These are phyloP conservation scores for Gasterosteus nipponicus DNA, from an alignment of 2,113 vertebrate species.

Conservation along the genomic window DNA sequence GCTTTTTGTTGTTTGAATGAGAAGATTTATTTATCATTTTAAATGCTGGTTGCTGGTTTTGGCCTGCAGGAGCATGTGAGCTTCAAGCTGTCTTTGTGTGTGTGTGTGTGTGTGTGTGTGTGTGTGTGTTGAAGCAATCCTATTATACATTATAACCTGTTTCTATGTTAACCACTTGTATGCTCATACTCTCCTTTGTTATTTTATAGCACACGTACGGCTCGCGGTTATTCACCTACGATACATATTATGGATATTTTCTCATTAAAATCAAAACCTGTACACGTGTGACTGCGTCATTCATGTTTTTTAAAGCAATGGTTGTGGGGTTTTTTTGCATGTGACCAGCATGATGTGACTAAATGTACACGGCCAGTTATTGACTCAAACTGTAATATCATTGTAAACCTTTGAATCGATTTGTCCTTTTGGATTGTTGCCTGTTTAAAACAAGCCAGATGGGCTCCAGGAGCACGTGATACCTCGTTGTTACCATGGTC, in stretches of 20 bases:
- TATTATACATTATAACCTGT: constrained; percentile 68
- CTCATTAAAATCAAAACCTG: constrained; percentile 92
- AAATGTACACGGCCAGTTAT: background rate
- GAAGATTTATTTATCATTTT: constrained; percentile 72
- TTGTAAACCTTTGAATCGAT: background rate
- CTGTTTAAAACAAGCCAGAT: background rate
- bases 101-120: background rate
- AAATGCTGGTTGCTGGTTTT: constrained; percentile 55
- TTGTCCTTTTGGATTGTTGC: background rate
- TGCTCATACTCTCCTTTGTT: constrained; percentile 87
- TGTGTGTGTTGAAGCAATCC: constrained; percentile 32
- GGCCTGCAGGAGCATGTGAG: constrained; percentile 3
- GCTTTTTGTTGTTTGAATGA: constrained; percentile 68
- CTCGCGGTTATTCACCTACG: constrained; percentile 86
- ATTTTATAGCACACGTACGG: constrained; percentile 93
- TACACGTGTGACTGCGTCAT: constrained; percentile 34
- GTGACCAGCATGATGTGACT: too few species aligned
- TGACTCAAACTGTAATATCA: background rate
- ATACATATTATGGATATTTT: constrained; percentile 91
- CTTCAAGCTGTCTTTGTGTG: constrained; percentile 37
- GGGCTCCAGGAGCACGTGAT: background rate
- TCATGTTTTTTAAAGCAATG: background rate
- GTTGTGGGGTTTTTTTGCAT: background rate
- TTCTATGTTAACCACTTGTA: constrained; percentile 91
- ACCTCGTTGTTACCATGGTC: too few species aligned